Evolutionary conservation across 1,140 invertebrate species (phyloP).

Genomic region (Phymorhynchus buccinoides): DNA sequence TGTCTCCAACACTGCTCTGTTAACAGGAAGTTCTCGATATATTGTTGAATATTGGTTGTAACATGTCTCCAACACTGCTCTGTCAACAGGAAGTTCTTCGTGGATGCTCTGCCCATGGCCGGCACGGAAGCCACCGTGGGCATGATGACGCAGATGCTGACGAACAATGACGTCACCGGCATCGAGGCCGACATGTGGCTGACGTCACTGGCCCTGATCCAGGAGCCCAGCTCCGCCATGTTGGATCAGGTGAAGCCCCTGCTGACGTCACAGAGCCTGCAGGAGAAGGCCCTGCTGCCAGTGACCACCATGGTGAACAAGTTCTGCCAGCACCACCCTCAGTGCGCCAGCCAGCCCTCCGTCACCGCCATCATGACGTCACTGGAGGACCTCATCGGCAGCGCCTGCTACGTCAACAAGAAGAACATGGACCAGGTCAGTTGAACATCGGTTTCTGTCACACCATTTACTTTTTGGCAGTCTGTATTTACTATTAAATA

Average conservation of each 20-base stretch:
- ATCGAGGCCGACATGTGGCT: conserved; percentile 84
- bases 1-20: background rate
- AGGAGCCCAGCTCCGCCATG: conserved; percentile 82
- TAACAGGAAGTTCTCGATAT: background rate
- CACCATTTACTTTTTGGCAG: background rate
- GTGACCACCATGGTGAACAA: conserved; percentile 75
- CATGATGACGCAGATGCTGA: conserved; percentile 86
- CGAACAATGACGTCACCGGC: conserved; percentile 79
- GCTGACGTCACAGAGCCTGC: conserved; percentile 76
- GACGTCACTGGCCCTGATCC: conserved; percentile 84
- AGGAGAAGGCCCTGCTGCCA: conserved; percentile 74
- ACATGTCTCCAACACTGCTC: background rate
- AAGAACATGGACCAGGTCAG: conserved; percentile 24
- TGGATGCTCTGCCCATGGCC: conserved; percentile 86
- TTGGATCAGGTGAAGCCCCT: conserved; percentile 77
- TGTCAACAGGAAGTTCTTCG: conserved; percentile 71
- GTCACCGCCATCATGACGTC: conserved; percentile 73
- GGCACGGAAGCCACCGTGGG: conserved; percentile 84
- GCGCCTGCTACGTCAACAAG: conserved; percentile 73
- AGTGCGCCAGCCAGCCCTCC: conserved; percentile 60
- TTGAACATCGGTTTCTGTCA: background rate
- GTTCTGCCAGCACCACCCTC: conserved; percentile 71
- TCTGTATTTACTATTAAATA: background rate
- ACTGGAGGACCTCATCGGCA: conserved; percentile 73
- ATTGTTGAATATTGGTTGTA: too few relatives aligned